phyloP scores from a whole-genome alignment of 2,888 invertebrate genomes.

The Blomia tropicalis region DNA sequence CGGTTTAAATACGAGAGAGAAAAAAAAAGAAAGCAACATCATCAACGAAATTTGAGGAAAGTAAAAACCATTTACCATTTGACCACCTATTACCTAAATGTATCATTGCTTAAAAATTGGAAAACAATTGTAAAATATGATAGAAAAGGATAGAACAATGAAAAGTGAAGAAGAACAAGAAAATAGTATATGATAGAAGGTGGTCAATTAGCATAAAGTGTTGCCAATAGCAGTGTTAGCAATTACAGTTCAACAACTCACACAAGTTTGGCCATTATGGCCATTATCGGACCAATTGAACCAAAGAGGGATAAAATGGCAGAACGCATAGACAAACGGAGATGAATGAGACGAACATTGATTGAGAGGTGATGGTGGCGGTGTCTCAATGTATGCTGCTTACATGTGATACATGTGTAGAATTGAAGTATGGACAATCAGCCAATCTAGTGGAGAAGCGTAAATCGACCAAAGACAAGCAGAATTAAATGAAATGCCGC shows the following conservation, averaged over 20 bases:
- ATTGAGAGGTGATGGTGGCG: neutral
- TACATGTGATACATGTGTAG: no score
- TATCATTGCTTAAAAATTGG: no score
- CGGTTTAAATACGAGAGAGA: no score
- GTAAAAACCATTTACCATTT: neutral
- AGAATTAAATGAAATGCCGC: neutral
- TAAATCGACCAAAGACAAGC: slow-evolving; percentile 2
- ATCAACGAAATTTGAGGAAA: neutral
- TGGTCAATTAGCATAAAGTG: slow-evolving; percentile 13
- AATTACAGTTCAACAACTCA: neutral
- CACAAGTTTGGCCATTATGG: neutral
- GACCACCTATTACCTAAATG: neutral
- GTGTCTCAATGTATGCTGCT: no score
- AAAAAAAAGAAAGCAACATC: no score
- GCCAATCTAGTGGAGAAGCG: slow-evolving; percentile 3
- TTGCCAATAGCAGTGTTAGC: neutral
- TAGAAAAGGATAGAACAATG: no score
- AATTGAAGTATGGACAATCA: no score
- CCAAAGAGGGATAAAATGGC: neutral
- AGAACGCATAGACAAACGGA: neutral
- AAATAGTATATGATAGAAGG: neutral
- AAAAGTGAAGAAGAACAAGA: no score
- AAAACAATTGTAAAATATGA: no score
- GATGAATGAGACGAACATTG: neutral
- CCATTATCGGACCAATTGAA: neutral